Base-by-base conservation (phyloP, 2,888 invertebrate genomes). In the Papilio elwesi region DNA sequence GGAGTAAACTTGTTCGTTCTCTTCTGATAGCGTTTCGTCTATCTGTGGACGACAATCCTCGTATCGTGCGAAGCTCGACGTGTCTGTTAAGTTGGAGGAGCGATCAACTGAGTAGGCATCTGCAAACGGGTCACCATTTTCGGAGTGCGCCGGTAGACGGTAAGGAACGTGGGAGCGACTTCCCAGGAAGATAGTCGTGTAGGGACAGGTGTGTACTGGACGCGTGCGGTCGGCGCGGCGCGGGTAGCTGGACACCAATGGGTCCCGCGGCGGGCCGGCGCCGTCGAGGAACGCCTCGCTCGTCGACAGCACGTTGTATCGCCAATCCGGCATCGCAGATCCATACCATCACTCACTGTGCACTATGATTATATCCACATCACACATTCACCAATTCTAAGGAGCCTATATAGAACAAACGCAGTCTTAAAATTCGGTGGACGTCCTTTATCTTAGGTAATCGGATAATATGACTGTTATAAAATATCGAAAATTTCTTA, bases 291-390 rank as follows among this genome's bases (percentile, higher is more conserved):
- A 93, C 81, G 93, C 93, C 87, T 94, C 94, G 85, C 91, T 93
- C 81, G 94, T 93, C 79, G 94, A 94, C 81, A 94, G 86, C 82
- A 94, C 93, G 87, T 94, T 94, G 90, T 94, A 93, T 79, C 94
- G 91, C 94, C 94, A 94, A 85, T 94, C 94, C 80, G 94, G 94
- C 94, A 94, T 94, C 80, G 86, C 90, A 84, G 79, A 85, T 81
- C 79, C 83, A 81, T 84, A 90, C 85, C 91, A 92, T 92, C 87
- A 92, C 92, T 90, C 82, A 78, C 76, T 69, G 76, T 72, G 77
- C 80, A 82, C 83, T 76, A 78, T 79, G 75, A 78, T 78, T 79
- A 82, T 81, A 74, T 80, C 74, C 78, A 79, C 83, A 84, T 84
- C 76, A 81, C 82, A 77, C 78, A 74, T 77, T 80, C 78, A 75